Base-by-base conservation (phyloP, 2,113 vertebrate species). In the Crotophaga sulcirostris region DNA sequence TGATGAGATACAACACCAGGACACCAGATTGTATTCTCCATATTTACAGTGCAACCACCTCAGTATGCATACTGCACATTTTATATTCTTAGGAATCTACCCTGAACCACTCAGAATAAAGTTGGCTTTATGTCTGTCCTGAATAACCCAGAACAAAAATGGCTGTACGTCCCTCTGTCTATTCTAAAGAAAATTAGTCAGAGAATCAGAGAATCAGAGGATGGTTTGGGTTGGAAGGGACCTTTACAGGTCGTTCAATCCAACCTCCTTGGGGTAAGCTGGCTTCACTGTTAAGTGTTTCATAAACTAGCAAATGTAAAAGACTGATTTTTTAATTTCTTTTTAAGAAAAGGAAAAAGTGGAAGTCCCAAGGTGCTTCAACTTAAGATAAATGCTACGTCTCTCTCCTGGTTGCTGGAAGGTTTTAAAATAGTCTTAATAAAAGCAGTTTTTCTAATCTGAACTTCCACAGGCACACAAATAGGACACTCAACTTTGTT, bases 371-470 rank as follows among this genome's bases (percentile, higher is more conserved):
- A 84, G 13, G 52, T 56, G 15, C 40, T 84, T 84, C 66, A 76
- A 17, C 83, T 78, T 85, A 52, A 93, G n/a, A 62, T 49, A 91
- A 89, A 85, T 13, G 6, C 5, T 59, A 23, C 31, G 28, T 85
- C 8, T 54, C 14, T 36, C 86, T 87, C 51, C 15, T 38, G 92
- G 13, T 58, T 76, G 13, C 31, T 63, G 52, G 63, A 79, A 81
- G 3, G 60, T 54, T 80, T 93, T 94, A 58, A n/a, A 94, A 80
- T 7, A 76, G 29, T 76, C 69, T 95, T 93, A 88, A 69, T 93
- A 81, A 93, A 96, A 94, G 23, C 10, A 13, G 80, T 95, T 95
- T 96, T 89, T 89, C 58, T 96, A 96, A 95, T 86, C 75, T 94
- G 67, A 90, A 87, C 19, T 70, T 88, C 75, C 19, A 31, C 44